Evolutionary conservation across 2,888 invertebrate genomes (phyloP).

Genomic region (Brenthis ino): DNA sequence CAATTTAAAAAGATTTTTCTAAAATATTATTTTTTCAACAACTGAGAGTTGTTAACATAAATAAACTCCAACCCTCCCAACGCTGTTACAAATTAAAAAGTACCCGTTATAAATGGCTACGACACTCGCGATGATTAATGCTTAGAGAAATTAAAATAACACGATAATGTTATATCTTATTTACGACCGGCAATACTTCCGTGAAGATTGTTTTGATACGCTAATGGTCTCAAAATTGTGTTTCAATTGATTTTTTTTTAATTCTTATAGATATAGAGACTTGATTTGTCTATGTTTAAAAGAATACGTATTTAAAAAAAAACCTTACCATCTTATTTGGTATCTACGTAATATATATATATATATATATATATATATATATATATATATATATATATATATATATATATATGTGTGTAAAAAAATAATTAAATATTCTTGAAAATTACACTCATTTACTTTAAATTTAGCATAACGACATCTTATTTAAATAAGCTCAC

Average conservation of each 20-base stretch:
- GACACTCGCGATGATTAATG: constrained; percentile 73
- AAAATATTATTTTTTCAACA: constrained; percentile 21
- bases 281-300: no score
- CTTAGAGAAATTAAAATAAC: constrained; percentile 73
- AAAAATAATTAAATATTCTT: constrained; percentile 5
- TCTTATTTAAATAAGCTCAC: background rate
- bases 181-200: constrained; percentile 55
- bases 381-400: no score
- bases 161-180: constrained; percentile 78
- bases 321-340: no score
- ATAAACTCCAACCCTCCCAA: constrained; percentile 57
- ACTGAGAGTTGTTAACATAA: constrained; percentile 35
- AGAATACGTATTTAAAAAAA: no score
- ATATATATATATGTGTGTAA: no score
- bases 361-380: no score
- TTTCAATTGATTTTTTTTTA: constrained; percentile 11
- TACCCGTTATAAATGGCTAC: constrained; percentile 56
- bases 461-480: background rate
- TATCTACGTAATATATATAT: background rate
- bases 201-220: constrained; percentile 24
- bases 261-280: background rate
- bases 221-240: constrained; percentile 34
- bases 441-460: background rate
- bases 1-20: constrained; percentile 8
- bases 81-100: constrained; percentile 62